A percentile compares a stretch with the other conserved stretches of the same genome.
These are phyloP conservation scores for Paratrypauchen microcephalus DNA, from an alignment of 2,797 vertebrate species.

Conservation along the genomic window DNA sequence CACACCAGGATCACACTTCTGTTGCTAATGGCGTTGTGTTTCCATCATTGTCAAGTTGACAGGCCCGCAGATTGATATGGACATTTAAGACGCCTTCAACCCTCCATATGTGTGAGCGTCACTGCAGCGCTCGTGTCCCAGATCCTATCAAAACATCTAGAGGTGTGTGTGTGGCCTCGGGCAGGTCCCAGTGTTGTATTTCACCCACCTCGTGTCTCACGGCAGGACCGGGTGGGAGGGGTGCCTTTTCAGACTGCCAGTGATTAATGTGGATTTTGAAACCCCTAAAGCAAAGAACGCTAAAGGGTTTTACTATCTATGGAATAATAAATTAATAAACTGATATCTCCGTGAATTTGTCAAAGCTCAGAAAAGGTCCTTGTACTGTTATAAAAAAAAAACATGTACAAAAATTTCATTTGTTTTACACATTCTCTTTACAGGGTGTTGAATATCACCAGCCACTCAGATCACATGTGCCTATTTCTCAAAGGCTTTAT, in stretches of 20 bases:
- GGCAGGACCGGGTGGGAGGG: constrained; percentile 24
- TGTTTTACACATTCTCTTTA: neutral
- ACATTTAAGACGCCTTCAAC: constrained; percentile 77
- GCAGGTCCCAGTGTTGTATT: constrained; percentile 57
- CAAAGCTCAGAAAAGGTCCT: neutral
- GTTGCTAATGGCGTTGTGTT: constrained; percentile 68
- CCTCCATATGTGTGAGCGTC: constrained; percentile 67
- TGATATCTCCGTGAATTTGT: neutral
- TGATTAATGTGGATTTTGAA: constrained; percentile 52
- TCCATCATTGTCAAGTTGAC: constrained; percentile 76
- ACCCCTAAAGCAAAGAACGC: constrained; percentile 39
- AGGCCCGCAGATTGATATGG: constrained; percentile 77
- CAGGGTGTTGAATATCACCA: neutral
- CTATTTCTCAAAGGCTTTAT: neutral
- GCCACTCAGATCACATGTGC: neutral
- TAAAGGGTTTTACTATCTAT: constrained; percentile 20
- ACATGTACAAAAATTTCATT: constrained; percentile 1
- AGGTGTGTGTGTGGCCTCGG: constrained; percentile 39
- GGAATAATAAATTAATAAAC: constrained; percentile 9
- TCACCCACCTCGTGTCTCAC: constrained; percentile 37
- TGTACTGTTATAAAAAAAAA: neutral
- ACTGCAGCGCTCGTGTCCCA: constrained; percentile 52
- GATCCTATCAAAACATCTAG: constrained; percentile 49
- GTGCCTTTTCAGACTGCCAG: constrained; percentile 15
- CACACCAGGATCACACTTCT: constrained; percentile 55